phyloP scores from a whole-genome alignment of 1,140 invertebrate genomes.

The Cecropterus lyciades region DNA sequence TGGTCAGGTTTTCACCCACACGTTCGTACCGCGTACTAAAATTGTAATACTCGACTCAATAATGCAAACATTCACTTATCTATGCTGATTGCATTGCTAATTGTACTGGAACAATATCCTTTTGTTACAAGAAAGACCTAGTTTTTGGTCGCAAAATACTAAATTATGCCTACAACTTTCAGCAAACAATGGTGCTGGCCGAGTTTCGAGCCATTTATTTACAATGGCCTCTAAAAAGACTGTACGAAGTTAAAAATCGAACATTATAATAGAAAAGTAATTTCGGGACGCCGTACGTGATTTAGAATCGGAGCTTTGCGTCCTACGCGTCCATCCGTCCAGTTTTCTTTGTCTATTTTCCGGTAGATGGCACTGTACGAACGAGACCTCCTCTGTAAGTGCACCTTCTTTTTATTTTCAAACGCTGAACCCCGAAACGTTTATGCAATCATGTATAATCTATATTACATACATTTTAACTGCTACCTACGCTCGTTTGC shows the following conservation, averaged over 20 bases:
- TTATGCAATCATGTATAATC: slow-evolving; percentile 19
- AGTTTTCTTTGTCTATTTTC: slow-evolving; percentile 30
- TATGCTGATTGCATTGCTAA: slow-evolving; percentile 74
- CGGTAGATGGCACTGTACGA: slow-evolving; percentile 24
- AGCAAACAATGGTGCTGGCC: slow-evolving; percentile 60
- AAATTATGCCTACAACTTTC: slow-evolving; percentile 66
- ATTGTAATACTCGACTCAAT: slow-evolving; percentile 44
- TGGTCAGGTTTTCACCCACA: slow-evolving; percentile 19
- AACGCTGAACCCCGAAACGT: slow-evolving; percentile 10
- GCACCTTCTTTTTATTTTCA: slow-evolving; percentile 12
- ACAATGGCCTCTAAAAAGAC: slow-evolving; percentile 23
- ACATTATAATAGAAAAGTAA: slow-evolving; percentile 35
- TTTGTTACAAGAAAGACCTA: slow-evolving; percentile 73
- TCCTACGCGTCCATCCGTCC: slow-evolving; percentile 18
- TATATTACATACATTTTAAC: slow-evolving; percentile 11
- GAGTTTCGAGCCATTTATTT: slow-evolving; percentile 44
- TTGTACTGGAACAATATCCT: slow-evolving; percentile 73
- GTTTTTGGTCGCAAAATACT: slow-evolving; percentile 69
- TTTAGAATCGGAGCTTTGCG: neutral
- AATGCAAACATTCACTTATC: slow-evolving; percentile 73
- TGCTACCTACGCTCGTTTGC: slow-evolving; percentile 1
- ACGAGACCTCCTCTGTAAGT: slow-evolving; percentile 6
- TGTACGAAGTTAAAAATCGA: slow-evolving; percentile 24
- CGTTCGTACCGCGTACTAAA: slow-evolving; percentile 24
- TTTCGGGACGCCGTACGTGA: slow-evolving; percentile 21